Conservation (phyloP, 2,113 vertebrate genomes). For the Xenopus tropicalis region UCB_Xtro_10.0 CM004448.2:79048501-79049000, state of each 20-base stretch:
- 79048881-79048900: constrained; percentile 29
- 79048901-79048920: constrained; percentile 35
- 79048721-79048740: constrained; percentile 8
- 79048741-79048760: constrained; percentile 37
- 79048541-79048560: too few relatives aligned
- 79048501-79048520: too few relatives aligned
- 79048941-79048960: constrained; percentile 12
- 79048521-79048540: too few relatives aligned
- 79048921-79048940: constrained; percentile 16
- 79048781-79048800: constrained; percentile 21
- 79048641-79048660: neutral
- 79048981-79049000: neutral
- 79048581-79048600: too few relatives aligned
- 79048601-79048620: too few relatives aligned
- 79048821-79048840: constrained; percentile 22
- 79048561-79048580: too few relatives aligned
- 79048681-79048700: neutral
- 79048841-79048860: constrained; percentile 33
- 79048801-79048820: constrained; percentile 25
- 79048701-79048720: neutral
- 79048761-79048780: constrained; percentile 38
- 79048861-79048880: constrained; percentile 31
- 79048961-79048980: neutral
- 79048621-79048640: too few relatives aligned
- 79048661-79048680: neutral